These are phyloP conservation scores for Urocyon cinereoargenteus DNA, from an alignment of 2,797 vertebrate genomes.

Conservation along the genomic window DNA sequence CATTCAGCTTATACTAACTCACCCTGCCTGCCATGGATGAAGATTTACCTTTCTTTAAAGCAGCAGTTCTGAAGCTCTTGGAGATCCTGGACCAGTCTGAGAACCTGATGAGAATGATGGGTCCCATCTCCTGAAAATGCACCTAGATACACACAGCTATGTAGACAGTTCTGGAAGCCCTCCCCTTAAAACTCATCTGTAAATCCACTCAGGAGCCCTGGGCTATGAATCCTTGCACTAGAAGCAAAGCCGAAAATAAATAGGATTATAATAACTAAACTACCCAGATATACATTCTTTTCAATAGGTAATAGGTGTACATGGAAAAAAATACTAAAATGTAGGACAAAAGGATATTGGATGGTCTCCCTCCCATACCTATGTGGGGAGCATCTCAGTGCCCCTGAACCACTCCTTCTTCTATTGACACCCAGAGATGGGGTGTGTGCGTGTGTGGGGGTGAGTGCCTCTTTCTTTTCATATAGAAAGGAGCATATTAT, in stretches of 20 bases:
- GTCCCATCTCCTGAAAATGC: not conserved
- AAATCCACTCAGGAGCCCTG: not conserved
- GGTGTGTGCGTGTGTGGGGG: rapidly evolving
- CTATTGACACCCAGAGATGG: not conserved
- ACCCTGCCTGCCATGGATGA: not conserved
- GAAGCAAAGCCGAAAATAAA: not conserved
- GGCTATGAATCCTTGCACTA: not conserved
- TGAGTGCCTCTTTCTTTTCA: not conserved
- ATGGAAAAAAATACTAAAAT: not conserved
- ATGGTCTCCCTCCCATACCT: not conserved
- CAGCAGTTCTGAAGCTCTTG: not conserved
- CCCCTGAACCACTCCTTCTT: not conserved
- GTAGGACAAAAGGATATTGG: not conserved
- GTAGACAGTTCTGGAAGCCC: not conserved
- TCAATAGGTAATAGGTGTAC: not conserved
- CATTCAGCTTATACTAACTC: not conserved
- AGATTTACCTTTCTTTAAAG: not conserved
- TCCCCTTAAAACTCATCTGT: not conserved
- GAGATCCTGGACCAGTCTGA: not conserved
- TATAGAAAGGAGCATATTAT: not conserved
- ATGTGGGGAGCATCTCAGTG: not conserved
- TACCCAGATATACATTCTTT: not conserved
- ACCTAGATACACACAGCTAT: not conserved
- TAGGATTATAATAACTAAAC: not conserved
- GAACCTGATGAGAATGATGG: not conserved